Conservation (phyloP, 1,140 invertebrate species). For the Caenorhabditis remanei region DNA sequence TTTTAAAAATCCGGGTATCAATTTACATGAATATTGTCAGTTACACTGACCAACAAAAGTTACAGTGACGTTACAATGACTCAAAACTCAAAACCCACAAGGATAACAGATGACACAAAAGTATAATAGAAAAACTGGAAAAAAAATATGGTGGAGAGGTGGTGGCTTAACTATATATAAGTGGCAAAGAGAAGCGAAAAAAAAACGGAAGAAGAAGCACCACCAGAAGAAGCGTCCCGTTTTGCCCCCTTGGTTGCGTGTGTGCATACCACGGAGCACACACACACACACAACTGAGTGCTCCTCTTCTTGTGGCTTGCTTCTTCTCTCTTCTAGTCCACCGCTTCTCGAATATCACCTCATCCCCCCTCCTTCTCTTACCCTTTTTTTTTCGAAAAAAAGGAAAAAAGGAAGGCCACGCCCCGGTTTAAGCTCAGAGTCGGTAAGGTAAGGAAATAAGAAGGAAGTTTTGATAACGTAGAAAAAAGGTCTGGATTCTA, state of each 20-base stretch:
- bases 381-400: neutral
- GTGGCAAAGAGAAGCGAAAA: constrained; percentile 11
- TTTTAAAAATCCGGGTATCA: too few species aligned
- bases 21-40: too few species aligned
- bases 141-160: neutral
- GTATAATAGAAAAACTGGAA: neutral
- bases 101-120: neutral
- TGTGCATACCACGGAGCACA: too few species aligned
- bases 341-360: constrained; percentile 51
- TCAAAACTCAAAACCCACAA: too few species aligned
- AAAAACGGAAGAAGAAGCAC: constrained; percentile 27
- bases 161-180: constrained; percentile 34
- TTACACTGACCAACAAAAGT: neutral
- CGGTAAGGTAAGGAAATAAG: too few species aligned
- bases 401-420: neutral
- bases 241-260: constrained; percentile 49
- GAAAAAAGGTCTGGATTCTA: too few species aligned
- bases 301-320: constrained; percentile 20
- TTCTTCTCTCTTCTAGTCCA: constrained; percentile 29
- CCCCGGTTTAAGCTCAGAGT: neutral
- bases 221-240: constrained; percentile 38
- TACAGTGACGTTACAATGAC: too few species aligned
- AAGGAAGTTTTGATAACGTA: too few species aligned
- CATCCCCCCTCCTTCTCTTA: constrained; percentile 3
- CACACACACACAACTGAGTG: constrained; percentile 36